These are phyloP conservation scores for Luscinia megarhynchos DNA, from an alignment of 2,797 vertebrate genomes.

Conservation along the genomic window DNA sequence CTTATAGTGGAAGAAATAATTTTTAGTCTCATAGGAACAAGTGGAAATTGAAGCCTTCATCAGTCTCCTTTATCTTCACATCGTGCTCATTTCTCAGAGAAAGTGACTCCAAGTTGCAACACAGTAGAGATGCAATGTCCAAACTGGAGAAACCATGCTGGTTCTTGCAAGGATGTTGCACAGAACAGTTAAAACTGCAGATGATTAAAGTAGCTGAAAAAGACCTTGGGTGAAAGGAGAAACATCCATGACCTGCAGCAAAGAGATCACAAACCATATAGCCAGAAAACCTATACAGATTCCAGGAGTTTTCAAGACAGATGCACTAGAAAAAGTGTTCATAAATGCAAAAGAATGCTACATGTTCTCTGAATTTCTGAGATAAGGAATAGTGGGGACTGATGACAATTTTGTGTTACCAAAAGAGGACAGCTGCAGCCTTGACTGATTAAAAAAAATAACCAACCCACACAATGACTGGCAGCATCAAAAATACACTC, in stretches of 20 bases:
- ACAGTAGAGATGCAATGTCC: background rate
- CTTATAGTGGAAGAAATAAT: background rate
- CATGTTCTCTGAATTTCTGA: background rate
- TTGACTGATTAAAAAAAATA: background rate
- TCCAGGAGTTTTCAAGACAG: background rate
- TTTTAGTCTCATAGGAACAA: background rate
- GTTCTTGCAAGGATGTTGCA: background rate
- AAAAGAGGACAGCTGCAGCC: background rate
- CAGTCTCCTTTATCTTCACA: background rate
- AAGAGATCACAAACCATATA: background rate
- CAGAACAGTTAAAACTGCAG: background rate
- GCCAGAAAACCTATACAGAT: background rate
- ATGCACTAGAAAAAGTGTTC: background rate
- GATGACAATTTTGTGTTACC: background rate
- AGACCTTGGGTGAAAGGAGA: background rate
- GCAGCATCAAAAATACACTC: background rate
- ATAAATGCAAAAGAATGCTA: background rate
- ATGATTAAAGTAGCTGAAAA: background rate
- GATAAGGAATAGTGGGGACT: background rate
- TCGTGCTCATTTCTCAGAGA: background rate
- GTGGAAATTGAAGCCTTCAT: background rate
- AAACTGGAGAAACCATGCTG: background rate
- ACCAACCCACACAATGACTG: background rate
- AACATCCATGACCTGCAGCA: background rate
- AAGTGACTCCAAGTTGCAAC: background rate